Percentiles rank a stretch among this genome's conserved stretches.
These are phyloP conservation scores for Sycophila texana DNA, from an alignment of 2,888 invertebrate genomes.

Conservation along the genomic window DNA sequence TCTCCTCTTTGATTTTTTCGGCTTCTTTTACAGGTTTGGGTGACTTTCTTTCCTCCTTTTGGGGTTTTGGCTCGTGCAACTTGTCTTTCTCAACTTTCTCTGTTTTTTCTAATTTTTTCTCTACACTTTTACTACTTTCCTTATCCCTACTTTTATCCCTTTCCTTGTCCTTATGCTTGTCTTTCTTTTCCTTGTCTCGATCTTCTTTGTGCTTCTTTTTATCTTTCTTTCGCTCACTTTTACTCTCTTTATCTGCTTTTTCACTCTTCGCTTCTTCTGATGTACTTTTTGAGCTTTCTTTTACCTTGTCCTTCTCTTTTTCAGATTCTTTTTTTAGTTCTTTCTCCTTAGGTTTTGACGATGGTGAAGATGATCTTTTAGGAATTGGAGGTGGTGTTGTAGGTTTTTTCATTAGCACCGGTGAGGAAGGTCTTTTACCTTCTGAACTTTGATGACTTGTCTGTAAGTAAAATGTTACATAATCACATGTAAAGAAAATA, in stretches of 20 bases:
- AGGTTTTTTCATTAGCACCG: conserved; percentile 71
- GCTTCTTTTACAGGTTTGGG: conserved; percentile 67
- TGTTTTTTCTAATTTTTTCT: conserved; percentile 82
- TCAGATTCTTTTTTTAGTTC: conserved; percentile 68
- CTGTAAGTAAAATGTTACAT: conserved; percentile 50
- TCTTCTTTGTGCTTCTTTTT: conserved; percentile 78
- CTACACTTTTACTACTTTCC: conserved; percentile 73
- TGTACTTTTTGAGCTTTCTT: conserved; percentile 75
- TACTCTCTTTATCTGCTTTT: conserved; percentile 76
- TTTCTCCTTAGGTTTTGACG: conserved; percentile 69
- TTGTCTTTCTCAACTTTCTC: conserved; percentile 76
- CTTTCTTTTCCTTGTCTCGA: conserved; percentile 78
- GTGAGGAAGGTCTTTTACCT: conserved; percentile 67
- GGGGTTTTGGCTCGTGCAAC: conserved; percentile 75
- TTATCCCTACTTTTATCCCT: conserved; percentile 78
- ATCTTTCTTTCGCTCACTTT: conserved; percentile 77
- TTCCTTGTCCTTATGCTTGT: conserved; percentile 75
- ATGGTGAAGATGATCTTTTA: background rate
- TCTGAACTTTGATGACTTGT: conserved; percentile 68
- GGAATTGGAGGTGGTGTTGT: conserved; percentile 65
- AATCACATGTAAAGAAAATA: conserved; percentile 15
- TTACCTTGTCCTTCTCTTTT: conserved; percentile 71
- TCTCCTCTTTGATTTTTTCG: conserved; percentile 70
- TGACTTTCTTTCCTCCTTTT: conserved; percentile 73
- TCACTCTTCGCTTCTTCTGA: conserved; percentile 78